A percentile compares a stretch with the other conserved stretches of the same genome.
Conservation (phyloP, 1,140 invertebrate genomes). For the Chrysopa pallens region DNA sequence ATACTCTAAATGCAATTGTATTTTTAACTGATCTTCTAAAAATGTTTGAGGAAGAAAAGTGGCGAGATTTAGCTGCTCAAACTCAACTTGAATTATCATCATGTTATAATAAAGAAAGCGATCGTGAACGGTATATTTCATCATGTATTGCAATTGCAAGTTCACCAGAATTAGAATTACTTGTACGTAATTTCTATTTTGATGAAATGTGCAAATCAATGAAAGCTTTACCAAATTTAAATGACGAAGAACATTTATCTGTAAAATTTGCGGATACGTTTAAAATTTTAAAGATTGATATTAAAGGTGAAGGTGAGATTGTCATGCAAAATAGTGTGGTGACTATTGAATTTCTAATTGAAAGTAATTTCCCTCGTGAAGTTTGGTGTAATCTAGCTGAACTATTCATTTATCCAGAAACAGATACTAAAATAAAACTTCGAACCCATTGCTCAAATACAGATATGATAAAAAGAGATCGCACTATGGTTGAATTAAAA, state of each 20-base stretch:
- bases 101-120: slow-evolving; percentile 64
- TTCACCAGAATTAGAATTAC: slow-evolving; percentile 46
- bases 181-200: slow-evolving; percentile 54
- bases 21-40: slow-evolving; percentile 75
- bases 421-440: too few relatives aligned
- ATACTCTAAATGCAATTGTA: slow-evolving; percentile 71
- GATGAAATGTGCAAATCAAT: slow-evolving; percentile 56
- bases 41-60: slow-evolving; percentile 73
- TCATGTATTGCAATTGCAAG: slow-evolving; percentile 61
- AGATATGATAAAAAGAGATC: slow-evolving; percentile 37
- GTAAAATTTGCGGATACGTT: slow-evolving; percentile 24
- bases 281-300: slow-evolving; percentile 25
- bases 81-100: slow-evolving; percentile 68
- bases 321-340: slow-evolving; percentile 37
- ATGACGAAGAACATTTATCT: background rate
- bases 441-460: slow-evolving; percentile 18
- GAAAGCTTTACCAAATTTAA: slow-evolving; percentile 26
- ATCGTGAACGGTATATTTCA: slow-evolving; percentile 53
- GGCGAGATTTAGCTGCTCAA: slow-evolving; percentile 62
- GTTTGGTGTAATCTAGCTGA: slow-evolving; percentile 29
- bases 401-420: background rate
- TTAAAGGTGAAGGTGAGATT: slow-evolving; percentile 24
- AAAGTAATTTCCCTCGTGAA: slow-evolving; percentile 37
- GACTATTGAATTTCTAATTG: slow-evolving; percentile 32
- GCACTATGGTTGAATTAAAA: slow-evolving; percentile 36